phyloP scores from a whole-genome alignment of 2,888 invertebrate genomes.

The Eurois occulta region DNA sequence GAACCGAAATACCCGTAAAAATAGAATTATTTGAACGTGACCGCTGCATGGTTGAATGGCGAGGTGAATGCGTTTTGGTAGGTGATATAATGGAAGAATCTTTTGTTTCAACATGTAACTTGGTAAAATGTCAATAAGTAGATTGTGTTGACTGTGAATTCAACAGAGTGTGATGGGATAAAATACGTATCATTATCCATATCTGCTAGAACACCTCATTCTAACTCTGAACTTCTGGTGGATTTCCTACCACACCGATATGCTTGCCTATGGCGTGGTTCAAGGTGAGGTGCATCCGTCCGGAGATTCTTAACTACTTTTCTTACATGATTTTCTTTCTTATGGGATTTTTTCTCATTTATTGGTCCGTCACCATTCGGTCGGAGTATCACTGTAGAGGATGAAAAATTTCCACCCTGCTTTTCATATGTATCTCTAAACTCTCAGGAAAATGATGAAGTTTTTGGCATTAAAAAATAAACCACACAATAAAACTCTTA shows the following conservation, averaged over 20 bases:
- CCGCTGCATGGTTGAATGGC: constrained; percentile 36
- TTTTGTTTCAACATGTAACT: constrained; percentile 18
- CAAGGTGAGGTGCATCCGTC: not conserved
- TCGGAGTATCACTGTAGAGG: not conserved
- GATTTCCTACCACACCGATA: not conserved
- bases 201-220: not conserved
- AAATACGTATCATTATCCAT: not conserved
- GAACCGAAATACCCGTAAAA: constrained; percentile 72
- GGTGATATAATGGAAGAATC: constrained; percentile 21
- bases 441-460: no score
- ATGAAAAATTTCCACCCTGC: not conserved
- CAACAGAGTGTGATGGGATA: no score
- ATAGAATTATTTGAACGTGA: constrained; percentile 75
- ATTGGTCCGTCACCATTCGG: not conserved
- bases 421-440: no score
- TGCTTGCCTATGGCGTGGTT: not conserved
- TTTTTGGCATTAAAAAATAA: not conserved
- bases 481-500: not conserved
- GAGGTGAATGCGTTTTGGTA: constrained; percentile 23
- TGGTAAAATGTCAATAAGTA: not conserved
- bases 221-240: not conserved
- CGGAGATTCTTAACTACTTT: not conserved
- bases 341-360: no score
- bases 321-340: not conserved
- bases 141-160: not conserved